Conservation (phyloP, 2,888 invertebrate species). For the Ischnus inquisitorius region DNA sequence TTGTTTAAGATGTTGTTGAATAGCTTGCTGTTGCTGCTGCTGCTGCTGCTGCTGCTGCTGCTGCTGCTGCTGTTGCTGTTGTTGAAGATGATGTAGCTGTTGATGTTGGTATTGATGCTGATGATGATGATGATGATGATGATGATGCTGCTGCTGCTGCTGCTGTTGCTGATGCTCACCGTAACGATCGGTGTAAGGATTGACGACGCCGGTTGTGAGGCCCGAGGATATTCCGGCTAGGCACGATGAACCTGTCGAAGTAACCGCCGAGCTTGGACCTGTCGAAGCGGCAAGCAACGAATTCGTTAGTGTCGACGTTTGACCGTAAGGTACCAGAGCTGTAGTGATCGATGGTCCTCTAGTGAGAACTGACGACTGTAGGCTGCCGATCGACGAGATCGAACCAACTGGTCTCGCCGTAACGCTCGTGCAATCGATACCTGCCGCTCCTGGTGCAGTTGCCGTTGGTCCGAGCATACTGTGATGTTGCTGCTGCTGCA, state of each 20-base stretch:
- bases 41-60: constrained; percentile 78
- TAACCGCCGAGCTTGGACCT: constrained; percentile 73
- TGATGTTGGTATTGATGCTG: constrained; percentile 84
- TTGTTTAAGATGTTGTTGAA: constrained; percentile 79
- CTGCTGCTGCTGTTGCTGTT: constrained; percentile 74
- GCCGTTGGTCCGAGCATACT: constrained; percentile 82
- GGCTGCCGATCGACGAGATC: constrained; percentile 76
- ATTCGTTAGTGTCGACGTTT: constrained; percentile 79
- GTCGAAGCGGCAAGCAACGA: constrained; percentile 81
- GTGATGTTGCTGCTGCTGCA: constrained; percentile 83
- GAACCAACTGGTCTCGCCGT: constrained; percentile 43
- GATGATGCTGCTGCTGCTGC: constrained; percentile 86
- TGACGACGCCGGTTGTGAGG: constrained; percentile 81
- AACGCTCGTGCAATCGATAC: constrained; percentile 68
- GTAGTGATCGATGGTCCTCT: constrained; percentile 79
- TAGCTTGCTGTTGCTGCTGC: constrained; percentile 74
- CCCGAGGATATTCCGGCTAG: constrained; percentile 81
- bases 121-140: constrained; percentile 83
- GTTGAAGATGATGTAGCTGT: constrained; percentile 75
- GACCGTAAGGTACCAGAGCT: constrained; percentile 79
- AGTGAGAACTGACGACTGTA: constrained; percentile 77
- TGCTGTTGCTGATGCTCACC: constrained; percentile 76
- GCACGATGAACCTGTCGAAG: constrained; percentile 77
- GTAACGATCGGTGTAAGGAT: constrained; percentile 82
- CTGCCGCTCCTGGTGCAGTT: constrained; percentile 86